A percentile compares a stretch with the other conserved stretches of the same genome.
These are phyloP conservation scores for Rhopalosiphum maidis DNA, from an alignment of 1,140 invertebrate genomes.

Conservation along the genomic window DNA sequence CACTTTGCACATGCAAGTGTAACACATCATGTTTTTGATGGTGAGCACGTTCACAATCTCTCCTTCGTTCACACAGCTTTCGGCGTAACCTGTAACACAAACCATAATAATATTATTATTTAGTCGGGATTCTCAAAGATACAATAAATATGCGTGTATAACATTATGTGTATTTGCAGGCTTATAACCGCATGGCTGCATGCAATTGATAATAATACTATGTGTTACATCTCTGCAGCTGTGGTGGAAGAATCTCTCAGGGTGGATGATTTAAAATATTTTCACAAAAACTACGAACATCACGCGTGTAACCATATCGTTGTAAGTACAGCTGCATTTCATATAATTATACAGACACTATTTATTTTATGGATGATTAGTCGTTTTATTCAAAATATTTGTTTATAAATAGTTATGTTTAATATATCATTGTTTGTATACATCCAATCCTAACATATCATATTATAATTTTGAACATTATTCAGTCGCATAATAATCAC, in stretches of 20 bases:
- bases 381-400: not conserved
- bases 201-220: no score
- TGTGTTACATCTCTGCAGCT: no score
- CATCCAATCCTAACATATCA: no score
- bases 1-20: constrained; percentile 59
- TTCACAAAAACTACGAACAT: not conserved
- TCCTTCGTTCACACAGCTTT: constrained; percentile 59
- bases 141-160: not conserved
- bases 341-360: not conserved
- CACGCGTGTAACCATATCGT: not conserved
- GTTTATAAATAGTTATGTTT: not conserved
- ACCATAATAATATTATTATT: not conserved
- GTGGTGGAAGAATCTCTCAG: not conserved
- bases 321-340: not conserved
- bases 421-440: no score
- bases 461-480: no score
- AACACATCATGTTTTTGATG: constrained; percentile 58
- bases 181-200: no score
- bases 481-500: no score
- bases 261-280: not conserved
- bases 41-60: constrained; percentile 51
- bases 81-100: constrained; percentile 57
- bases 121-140: not conserved
- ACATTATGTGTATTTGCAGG: not conserved
- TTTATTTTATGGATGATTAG: not conserved